A percentile compares a stretch with the other conserved stretches of the same genome.
Evolutionary conservation across 1,140 invertebrate species (phyloP).

Genomic region (Drosophila guanche): DNA sequence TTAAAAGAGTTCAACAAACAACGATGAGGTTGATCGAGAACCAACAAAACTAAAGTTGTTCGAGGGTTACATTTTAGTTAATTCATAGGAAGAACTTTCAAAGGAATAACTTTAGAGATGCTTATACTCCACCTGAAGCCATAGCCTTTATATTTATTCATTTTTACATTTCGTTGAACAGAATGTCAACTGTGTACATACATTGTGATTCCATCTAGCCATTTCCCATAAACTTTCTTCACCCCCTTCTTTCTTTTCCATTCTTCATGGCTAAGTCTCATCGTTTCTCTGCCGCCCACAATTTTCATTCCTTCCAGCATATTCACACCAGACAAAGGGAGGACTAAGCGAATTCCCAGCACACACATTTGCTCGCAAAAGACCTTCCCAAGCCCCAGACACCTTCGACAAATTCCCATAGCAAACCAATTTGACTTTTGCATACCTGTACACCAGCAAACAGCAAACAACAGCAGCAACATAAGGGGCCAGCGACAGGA

Average conservation of each 20-base stretch:
- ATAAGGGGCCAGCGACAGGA: slow-evolving; percentile 23
- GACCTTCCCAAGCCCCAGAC: slow-evolving; percentile 46
- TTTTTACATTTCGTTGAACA: no score
- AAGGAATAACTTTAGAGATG: no score
- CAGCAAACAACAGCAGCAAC: background rate
- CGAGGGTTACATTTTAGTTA: no score
- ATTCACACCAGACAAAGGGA: slow-evolving; percentile 26
- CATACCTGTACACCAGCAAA: slow-evolving; percentile 41
- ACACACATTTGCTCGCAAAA: slow-evolving; percentile 42
- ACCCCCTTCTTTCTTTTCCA: background rate
- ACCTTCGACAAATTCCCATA: slow-evolving; percentile 48
- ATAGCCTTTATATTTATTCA: no score
- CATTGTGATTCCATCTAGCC: no score
- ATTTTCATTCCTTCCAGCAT: slow-evolving; percentile 16
- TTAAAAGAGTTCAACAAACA: no score
- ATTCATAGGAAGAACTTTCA: no score
- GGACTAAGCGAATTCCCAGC: slow-evolving; percentile 61
- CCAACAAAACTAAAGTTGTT: no score
- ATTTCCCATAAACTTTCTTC: background rate
- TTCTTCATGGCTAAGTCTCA: background rate
- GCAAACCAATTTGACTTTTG: slow-evolving; percentile 62
- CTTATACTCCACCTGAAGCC: no score
- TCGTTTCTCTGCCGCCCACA: slow-evolving; percentile 11
- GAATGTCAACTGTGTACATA: no score
- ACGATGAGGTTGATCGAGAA: no score